Conservation (phyloP, 1,140 invertebrate genomes). For the Leptinotarsa lineolata region DNA sequence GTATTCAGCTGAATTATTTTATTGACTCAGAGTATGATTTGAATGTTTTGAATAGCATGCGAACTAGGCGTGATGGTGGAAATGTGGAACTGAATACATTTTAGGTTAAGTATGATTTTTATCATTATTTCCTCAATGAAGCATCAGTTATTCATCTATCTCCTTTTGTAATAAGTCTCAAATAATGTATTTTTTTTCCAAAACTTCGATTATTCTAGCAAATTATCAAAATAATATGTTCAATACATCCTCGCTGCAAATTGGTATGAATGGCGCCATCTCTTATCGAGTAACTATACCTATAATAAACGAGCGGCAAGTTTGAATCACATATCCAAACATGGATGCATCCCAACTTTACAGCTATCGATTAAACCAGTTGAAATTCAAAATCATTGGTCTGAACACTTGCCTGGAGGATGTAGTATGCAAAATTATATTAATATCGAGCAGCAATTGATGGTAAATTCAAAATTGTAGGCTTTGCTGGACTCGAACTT, state of each 20-base stretch:
- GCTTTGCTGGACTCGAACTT: conserved; percentile 38
- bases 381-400: conserved; percentile 42
- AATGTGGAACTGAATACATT: too few species aligned
- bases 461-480: conserved; percentile 56
- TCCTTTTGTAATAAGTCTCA: too few species aligned
- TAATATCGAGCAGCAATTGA: conserved; percentile 52
- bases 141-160: too few species aligned
- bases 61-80: too few species aligned
- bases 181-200: too few species aligned
- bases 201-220: too few species aligned
- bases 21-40: too few species aligned
- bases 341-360: neutral
- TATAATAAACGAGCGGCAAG: conserved; percentile 10
- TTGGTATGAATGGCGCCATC: conserved; percentile 28
- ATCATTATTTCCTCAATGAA: too few species aligned
- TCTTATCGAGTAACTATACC: conserved; percentile 11
- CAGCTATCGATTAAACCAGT: conserved; percentile 15
- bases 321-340: neutral
- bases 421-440: conserved; percentile 53
- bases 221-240: too few species aligned
- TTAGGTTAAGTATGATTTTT: too few species aligned
- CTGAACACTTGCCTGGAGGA: conserved; percentile 40
- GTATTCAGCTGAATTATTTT: too few species aligned
- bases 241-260: neutral
- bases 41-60: too few species aligned